Evolutionary conservation across 1,140 invertebrate species (phyloP).

Genomic region (Arctopsyche grandis): DNA sequence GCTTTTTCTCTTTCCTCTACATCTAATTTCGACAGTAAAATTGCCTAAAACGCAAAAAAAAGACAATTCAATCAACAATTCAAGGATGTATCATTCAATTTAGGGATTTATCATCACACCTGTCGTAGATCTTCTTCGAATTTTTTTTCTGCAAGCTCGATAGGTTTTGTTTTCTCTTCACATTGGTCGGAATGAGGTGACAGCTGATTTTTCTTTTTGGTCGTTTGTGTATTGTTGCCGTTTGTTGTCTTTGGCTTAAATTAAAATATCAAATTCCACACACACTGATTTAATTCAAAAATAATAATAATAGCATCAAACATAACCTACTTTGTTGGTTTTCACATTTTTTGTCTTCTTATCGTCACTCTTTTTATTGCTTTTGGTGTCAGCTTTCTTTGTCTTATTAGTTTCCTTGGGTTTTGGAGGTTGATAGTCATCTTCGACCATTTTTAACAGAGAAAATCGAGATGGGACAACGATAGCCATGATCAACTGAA

Average conservation of each 20-base stretch:
- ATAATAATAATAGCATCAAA: background rate
- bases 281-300: background rate
- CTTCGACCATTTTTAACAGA: constrained; percentile 70
- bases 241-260: background rate
- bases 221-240: constrained; percentile 58
- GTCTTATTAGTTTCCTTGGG: constrained; percentile 57
- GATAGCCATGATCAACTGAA: constrained; percentile 61
- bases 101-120: constrained; percentile 54
- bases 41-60: constrained; percentile 62
- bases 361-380: constrained; percentile 34
- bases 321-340: constrained; percentile 3
- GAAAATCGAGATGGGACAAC: constrained; percentile 71
- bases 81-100: background rate
- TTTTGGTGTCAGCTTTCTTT: constrained; percentile 28
- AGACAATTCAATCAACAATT: background rate
- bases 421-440: constrained; percentile 60
- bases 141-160: constrained; percentile 70
- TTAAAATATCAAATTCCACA: background rate
- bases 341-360: constrained; percentile 35
- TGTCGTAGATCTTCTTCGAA: constrained; percentile 74
- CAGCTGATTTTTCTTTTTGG: constrained; percentile 59
- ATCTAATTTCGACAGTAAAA: constrained; percentile 75
- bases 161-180: constrained; percentile 68
- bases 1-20: constrained; percentile 67
- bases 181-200: background rate